A percentile compares a stretch with the other conserved stretches of the same genome.
phyloP scores from a whole-genome alignment of 2,797 vertebrate species.

The Enteromius radiatus region DNA sequence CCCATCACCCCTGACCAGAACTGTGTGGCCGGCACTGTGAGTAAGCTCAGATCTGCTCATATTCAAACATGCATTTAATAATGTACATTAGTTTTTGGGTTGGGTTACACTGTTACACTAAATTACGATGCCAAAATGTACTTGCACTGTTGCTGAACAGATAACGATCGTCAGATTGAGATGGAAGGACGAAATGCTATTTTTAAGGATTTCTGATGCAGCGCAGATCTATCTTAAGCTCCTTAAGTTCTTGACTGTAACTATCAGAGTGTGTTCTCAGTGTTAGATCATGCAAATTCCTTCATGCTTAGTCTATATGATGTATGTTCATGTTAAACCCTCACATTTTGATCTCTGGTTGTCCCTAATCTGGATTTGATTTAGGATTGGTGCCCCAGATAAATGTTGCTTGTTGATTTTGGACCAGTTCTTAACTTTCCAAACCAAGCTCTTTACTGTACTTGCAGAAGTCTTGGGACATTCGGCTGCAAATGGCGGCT shows the following conservation, averaged over 20 bases:
- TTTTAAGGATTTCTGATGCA: slow-evolving; percentile 38
- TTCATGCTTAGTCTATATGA: background rate
- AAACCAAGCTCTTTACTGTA: background rate
- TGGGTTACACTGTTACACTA: slow-evolving; percentile 13
- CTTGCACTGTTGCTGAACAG: slow-evolving; percentile 36
- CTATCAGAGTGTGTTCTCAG: background rate
- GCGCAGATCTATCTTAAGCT: slow-evolving; percentile 40
- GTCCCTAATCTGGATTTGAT: slow-evolving; percentile 43
- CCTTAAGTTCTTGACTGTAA: slow-evolving; percentile 4
- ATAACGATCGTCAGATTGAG: slow-evolving; percentile 9
- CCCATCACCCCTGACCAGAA: slow-evolving; percentile 9
- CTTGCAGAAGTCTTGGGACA: slow-evolving; percentile 19
- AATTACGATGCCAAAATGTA: slow-evolving; percentile 31
- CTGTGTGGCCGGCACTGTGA: slow-evolving; percentile 51
- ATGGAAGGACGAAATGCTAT: background rate
- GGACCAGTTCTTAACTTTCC: slow-evolving; percentile 7
- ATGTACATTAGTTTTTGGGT: slow-evolving; percentile 26
- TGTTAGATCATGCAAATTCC: slow-evolving; percentile 24
- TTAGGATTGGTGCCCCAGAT: slow-evolving; percentile 39
- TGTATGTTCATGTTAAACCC: slow-evolving; percentile 44
- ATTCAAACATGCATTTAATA: slow-evolving; percentile 11
- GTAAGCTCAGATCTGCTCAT: slow-evolving; percentile 45
- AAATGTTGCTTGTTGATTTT: slow-evolving; percentile 34
- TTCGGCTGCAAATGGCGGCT: background rate
- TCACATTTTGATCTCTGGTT: slow-evolving; percentile 33